Conservation (phyloP, 2,797 vertebrate genomes). For the Gobionotothen gibberifrons region DNA sequence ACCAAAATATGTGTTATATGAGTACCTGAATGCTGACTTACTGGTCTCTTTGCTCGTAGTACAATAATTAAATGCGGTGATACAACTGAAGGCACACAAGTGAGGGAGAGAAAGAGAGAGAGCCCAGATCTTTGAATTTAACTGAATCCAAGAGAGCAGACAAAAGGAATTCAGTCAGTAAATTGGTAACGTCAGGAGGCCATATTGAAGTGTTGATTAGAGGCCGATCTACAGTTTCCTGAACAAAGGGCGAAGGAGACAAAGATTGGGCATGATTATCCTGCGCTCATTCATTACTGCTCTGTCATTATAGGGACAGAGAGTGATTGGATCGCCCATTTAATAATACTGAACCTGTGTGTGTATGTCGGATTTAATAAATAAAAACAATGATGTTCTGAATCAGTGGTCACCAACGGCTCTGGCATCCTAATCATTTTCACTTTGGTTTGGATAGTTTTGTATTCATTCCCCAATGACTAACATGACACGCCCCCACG, state of each 20-base stretch:
- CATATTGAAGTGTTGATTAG: constrained; percentile 73
- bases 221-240: constrained; percentile 47
- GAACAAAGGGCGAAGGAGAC: constrained; percentile 59
- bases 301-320: constrained; percentile 41
- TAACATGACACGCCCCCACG: neutral
- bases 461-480: neutral
- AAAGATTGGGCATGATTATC: constrained; percentile 54
- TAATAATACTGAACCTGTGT: constrained; percentile 40
- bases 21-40: neutral
- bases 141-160: constrained; percentile 34
- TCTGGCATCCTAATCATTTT: no score
- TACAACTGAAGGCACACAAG: constrained; percentile 10
- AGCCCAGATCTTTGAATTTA: constrained; percentile 43
- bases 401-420: constrained; percentile 11
- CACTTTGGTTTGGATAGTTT: no score
- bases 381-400: constrained; percentile 33
- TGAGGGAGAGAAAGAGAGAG: constrained; percentile 21
- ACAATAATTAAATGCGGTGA: constrained; percentile 1
- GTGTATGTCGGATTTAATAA: constrained; percentile 31
- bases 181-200: constrained; percentile 61
- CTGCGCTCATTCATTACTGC: constrained; percentile 54
- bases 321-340: constrained; percentile 48
- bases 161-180: constrained; percentile 53
- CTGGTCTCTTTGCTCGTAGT: neutral
- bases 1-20: neutral